phyloP scores from a whole-genome alignment of 2,797 vertebrate species.

The Hirundo rustica region DNA sequence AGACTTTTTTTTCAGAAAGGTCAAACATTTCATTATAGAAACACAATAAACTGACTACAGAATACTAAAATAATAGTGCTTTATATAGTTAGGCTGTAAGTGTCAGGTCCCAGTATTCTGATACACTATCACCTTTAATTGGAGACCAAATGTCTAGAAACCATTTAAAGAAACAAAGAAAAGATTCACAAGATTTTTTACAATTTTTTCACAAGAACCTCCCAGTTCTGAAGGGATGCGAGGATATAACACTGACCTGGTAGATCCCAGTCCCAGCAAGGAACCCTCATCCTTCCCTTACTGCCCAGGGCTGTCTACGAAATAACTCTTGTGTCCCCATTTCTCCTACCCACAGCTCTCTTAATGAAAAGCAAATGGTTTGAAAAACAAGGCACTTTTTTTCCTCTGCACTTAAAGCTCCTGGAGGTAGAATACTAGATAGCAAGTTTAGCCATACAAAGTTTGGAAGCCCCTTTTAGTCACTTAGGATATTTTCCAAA shows the following conservation, averaged over 20 bases:
- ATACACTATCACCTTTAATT: neutral
- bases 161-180: neutral
- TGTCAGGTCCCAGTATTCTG: neutral
- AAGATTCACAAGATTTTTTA: neutral
- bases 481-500: neutral
- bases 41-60: neutral
- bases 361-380: neutral
- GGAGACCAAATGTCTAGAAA: neutral
- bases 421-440: neutral
- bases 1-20: neutral
- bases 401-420: neutral
- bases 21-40: slow-evolving; percentile 22
- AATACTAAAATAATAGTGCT: neutral
- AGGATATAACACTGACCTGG: neutral
- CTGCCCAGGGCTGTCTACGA: neutral
- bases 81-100: neutral
- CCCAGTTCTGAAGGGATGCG: neutral
- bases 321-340: rapidly evolving
- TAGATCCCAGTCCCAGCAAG: rapidly evolving
- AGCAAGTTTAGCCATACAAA: neutral
- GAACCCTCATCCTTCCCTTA: neutral
- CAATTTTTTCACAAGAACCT: neutral
- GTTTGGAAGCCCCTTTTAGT: neutral
- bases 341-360: neutral
- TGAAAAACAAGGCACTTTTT: neutral